Base-by-base conservation (phyloP, 2,113 vertebrate genomes). In the Megaceryle torquata region DNA sequence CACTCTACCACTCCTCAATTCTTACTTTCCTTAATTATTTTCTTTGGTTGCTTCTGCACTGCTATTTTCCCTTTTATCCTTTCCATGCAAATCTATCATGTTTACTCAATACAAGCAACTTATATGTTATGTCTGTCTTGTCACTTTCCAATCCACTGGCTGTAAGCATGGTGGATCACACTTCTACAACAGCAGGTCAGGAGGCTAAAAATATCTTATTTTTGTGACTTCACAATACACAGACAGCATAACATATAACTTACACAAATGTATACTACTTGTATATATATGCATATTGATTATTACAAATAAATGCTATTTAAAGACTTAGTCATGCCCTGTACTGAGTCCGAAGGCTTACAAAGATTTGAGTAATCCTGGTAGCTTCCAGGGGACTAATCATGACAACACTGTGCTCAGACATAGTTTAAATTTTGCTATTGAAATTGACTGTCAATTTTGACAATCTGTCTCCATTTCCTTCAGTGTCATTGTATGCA, bases 141-240 rank as follows among this genome's bases (percentile, higher is more conserved):
- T 33, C 24, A 53, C 3, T 78, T 4, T 37, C 29, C 41, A 41
- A 59, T 86, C 37, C 51, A 21, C 9, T 59, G 41, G 2, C 25
- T 37, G 25, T 0, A 1, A 74, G 13, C 22, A n/a, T 9, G 4
- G 20, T 50, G 31, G 4, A 21, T 53, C 54, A 63, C 13, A 48
- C 4, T 68, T 74, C 43, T 51, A 57, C 15, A 56, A 20, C 5
- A 68, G 24, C 11, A 63, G 33, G 33, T 68, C 41, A 74, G 22
- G 11, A 81, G 48, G 13, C 1, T 67, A 61, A 18, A 46, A n/a
- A n/a, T n/a, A n/a, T n/a, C n/a, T n/a, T 75, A 46, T 21, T 20
- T 69, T 50, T 74, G 26, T 54, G 22, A 82, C 17, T 7, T 12
- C 21, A 77, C 50, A 80, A 44, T 28, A 43, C 17, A 69, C 7